Conservation (phyloP, 2,797 vertebrate species). For the Taeniopygia guttata region DNA sequence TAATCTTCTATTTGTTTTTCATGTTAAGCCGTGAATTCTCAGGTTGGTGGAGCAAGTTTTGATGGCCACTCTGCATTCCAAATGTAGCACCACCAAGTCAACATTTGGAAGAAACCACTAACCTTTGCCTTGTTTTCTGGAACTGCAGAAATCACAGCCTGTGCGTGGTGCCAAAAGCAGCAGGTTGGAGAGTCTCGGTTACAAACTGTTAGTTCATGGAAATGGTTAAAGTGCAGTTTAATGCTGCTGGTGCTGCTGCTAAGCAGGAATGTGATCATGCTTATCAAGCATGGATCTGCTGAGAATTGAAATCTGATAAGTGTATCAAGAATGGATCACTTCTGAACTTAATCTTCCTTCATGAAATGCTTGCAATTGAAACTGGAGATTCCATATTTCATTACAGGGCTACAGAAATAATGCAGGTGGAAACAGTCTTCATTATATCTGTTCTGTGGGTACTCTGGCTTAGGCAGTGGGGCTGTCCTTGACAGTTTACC, state of each 20-base stretch:
- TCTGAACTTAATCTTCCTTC: background rate
- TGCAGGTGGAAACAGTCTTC: background rate
- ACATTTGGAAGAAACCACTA: background rate
- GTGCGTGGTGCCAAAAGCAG: background rate
- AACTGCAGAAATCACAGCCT: background rate
- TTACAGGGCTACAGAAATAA: background rate
- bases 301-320: background rate
- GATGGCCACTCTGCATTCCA: background rate
- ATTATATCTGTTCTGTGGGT: background rate
- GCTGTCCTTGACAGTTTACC: accelerated
- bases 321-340: background rate
- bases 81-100: background rate
- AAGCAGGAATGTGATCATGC: background rate
- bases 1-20: background rate
- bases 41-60: background rate
- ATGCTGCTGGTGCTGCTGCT: background rate
- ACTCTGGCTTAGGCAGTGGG: background rate
- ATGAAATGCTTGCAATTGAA: background rate
- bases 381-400: background rate
- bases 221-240: background rate
- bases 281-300: background rate
- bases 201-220: background rate
- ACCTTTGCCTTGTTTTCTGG: background rate
- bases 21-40: background rate
- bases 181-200: background rate